Evolutionary conservation across 2,797 vertebrate species (phyloP).

Genomic region (Pterois miles): DNA sequence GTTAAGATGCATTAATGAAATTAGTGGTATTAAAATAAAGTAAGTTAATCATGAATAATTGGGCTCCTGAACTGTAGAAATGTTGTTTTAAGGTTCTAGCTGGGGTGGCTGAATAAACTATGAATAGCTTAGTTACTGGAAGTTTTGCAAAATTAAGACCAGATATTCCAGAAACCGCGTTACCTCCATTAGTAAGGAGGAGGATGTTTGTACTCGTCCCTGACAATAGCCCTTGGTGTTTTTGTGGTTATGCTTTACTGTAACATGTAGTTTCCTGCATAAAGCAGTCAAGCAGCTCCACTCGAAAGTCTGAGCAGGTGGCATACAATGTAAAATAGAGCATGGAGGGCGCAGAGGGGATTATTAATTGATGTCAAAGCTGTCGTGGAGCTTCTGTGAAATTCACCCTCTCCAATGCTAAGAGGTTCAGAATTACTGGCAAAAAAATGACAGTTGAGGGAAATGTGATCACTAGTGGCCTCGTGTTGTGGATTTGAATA

Average conservation of each 20-base stretch:
- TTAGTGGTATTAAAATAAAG: neutral
- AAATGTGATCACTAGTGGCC: neutral
- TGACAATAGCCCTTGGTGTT: neutral
- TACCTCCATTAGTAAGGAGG: neutral
- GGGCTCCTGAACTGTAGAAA: neutral
- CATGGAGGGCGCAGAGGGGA: neutral
- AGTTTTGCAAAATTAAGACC: neutral
- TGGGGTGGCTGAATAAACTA: neutral
- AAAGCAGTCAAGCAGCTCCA: neutral
- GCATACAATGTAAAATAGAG: neutral
- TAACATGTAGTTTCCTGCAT: neutral
- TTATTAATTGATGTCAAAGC: conserved; percentile 1
- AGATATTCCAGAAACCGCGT: neutral
- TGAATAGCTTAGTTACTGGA: neutral
- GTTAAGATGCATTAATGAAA: too few species aligned
- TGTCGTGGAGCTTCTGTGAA: neutral
- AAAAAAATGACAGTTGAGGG: neutral
- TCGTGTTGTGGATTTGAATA: neutral
- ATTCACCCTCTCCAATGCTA: neutral
- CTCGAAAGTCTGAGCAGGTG: neutral
- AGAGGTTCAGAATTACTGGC: neutral
- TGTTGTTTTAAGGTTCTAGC: neutral
- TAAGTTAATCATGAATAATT: neutral
- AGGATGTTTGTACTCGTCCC: neutral
- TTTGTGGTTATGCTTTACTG: neutral